Evolutionary conservation across 2,113 vertebrate genomes (phyloP), one percentile per base, ranked within the genome.

Genomic region (Rhizomys pruinosus): DNA sequence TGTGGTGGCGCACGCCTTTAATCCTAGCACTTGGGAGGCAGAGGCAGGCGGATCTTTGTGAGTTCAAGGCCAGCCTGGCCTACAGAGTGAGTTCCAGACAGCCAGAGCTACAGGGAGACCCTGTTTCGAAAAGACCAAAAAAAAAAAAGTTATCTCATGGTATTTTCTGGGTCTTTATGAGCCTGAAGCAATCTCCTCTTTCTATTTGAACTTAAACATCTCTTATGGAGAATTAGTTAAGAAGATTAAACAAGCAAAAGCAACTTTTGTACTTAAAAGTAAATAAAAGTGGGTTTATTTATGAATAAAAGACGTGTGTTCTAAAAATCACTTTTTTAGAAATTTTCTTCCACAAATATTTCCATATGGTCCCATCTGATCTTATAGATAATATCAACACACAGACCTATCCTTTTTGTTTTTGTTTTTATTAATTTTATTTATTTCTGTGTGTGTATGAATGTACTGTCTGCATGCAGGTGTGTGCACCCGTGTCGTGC

Each of bases 261-360:
- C 34, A 44, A n/a, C n/a, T n/a, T 63, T 4, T 9, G 1, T 72
- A 61, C n/a, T 71, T 94, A 79, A 72, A 74, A 29, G 64, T 34
- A 84, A 92, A 74, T 19, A 29, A 87, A 76, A 42, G 42, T 76
- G 6, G 84, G 57, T 42, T 92, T 55, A 82, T 39, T 78, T 59
- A 74, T 4, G 94, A 93, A 88, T 76, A 52, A 69, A 76, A 96
- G 81, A 59, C n/a, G 63, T 59, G 39, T 32, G 5, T 5, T 66
- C 11, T 80, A 81, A 92, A 90, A 71, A 32, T 85, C 7, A 39
- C n/a, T 61, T 88, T 89, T 88, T 87, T n/a, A 85, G 37, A 73
- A 84, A 88, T 55, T 81, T 12, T 7, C 12, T 90, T 20, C 17
- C 9, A 55, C 29, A 77, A 92, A 66, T 52, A 84, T 81, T 91